These are phyloP conservation scores for Arnoldichthys spilopterus DNA, from an alignment of 2,797 vertebrate species.

Conservation along the genomic window DNA sequence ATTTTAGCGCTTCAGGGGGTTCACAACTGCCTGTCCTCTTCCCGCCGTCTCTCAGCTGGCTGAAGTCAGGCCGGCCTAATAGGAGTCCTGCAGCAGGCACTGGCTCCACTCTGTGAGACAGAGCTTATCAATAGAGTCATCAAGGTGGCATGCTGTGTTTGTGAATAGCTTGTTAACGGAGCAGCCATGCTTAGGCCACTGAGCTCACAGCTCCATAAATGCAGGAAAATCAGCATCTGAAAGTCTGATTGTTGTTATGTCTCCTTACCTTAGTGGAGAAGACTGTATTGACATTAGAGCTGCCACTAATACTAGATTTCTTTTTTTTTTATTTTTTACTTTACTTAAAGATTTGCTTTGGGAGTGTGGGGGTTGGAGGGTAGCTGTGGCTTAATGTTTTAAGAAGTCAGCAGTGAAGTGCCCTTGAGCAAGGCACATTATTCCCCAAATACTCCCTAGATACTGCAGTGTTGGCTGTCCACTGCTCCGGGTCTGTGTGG, in stretches of 20 bases:
- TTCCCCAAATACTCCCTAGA: no score
- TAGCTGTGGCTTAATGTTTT: no score
- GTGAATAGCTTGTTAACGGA: slow-evolving; percentile 61
- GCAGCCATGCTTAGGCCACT: slow-evolving; percentile 33
- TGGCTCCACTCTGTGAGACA: slow-evolving; percentile 27
- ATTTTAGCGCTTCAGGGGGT: slow-evolving; percentile 27
- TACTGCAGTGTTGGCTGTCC: no score
- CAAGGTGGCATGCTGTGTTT: slow-evolving; percentile 44
- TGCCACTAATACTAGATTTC: neutral
- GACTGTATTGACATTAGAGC: neutral
- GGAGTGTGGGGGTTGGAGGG: no score
- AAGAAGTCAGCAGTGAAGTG: no score
- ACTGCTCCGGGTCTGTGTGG: no score
- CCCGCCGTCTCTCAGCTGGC: slow-evolving; percentile 17
- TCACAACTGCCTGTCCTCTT: slow-evolving; percentile 25
- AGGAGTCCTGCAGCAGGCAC: slow-evolving; percentile 17
- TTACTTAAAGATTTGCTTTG: no score
- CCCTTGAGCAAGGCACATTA: no score
- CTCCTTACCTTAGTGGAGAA: slow-evolving; percentile 17
- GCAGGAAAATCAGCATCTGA: slow-evolving; percentile 34
- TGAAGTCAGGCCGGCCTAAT: slow-evolving; percentile 28
- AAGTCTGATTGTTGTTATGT: slow-evolving; percentile 41
- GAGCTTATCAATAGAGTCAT: slow-evolving; percentile 51
- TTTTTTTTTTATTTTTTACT: no score
- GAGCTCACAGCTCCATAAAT: slow-evolving; percentile 21